Evolutionary conservation across 2,888 invertebrate genomes (phyloP), one percentile per base, ranked within the genome.

Genomic region (Aspidapion aeneum): DNA sequence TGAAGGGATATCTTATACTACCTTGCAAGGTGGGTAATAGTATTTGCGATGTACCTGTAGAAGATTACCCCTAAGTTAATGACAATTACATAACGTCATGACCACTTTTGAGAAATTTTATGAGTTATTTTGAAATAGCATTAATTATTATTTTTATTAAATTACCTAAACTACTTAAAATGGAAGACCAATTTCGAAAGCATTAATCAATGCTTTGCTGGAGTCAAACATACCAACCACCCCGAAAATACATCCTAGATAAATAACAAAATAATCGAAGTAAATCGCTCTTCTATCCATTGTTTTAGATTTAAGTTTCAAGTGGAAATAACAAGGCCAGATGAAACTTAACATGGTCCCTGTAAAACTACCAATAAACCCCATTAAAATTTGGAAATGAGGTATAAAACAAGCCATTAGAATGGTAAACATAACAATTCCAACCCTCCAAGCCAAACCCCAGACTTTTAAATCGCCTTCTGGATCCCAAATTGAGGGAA

Each of bases 331-430:
- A 71, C 97, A 98, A 0, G 99, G 99, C 99, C 99, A 99, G 71
- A 99, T 96, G 80, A 99, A 98, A 69, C 97, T 98, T 63, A 99
- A 82, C 98, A 99, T 98, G 1, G 98, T 98, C 1, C 99, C 97
- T 0, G 99, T 99, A 77, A 99, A 98, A 75, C 94, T 97, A 17
- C 99, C 99, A 70, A 99, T 98, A 73, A 99, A 94, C 18, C 98
- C 99, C 98, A 99, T 99, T 62, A 99, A 84, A 74, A 98, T 94
- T 64, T 96, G 93, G 78, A 99, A 98, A 80, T 99, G 98, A 0
- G 99, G 99, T 70, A 99, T 98, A 71, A 94, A 94, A 71, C 98
- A 92, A 12, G 98, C 98, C 92, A 97, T 92, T 69, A 96, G 79
- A 72, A 96, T 90, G 18, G 98, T 98, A 74, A 95, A 89, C 67